Base-by-base conservation (phyloP, 2,888 invertebrate genomes). In the Thelaira solivaga region DNA sequence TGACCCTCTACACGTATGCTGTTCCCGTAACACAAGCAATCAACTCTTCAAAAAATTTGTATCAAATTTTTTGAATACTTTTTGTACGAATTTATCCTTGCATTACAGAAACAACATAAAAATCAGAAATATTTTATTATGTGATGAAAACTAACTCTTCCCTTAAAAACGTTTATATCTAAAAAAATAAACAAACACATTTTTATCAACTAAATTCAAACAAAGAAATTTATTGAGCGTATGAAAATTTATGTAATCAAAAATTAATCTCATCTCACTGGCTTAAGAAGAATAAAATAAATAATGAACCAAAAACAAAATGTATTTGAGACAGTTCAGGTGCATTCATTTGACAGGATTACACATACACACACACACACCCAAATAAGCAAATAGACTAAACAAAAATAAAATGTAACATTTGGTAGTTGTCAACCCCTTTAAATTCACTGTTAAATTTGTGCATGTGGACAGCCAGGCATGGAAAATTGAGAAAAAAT, bases 151-250 rank as follows among this genome's bases (percentile, higher is more conserved):
- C n/a, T n/a, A n/a, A n/a, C n/a, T n/a, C n/a, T n/a, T n/a, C n/a
- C n/a, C n/a, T n/a, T n/a, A n/a, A n/a, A n/a, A n/a, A n/a, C n/a
- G n/a, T n/a, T n/a, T n/a, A n/a, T n/a, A n/a, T n/a, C n/a, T n/a
- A n/a, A n/a, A n/a, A n/a, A n/a, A n/a, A n/a, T n/a, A n/a, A n/a
- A n/a, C n/a, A n/a, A n/a, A 36, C 36, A 4, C 24, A 4, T 34
- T 26, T 34, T 8, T 43, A 43, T 22, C 11, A 55, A 16, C n/a
- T 13, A 20, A 53, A 13, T 41, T 43, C 8, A 53, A 13, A 67
- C 43, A 43, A 65, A 13, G 51, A 65, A 34, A 53, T 64, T 67
- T 74, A 67, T 74, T 45, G 59, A 53, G 57, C 65, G 65, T 45
- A 73, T 51, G 49, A 57, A 74, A 45, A 34, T 36, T 74, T 67